These are phyloP conservation scores for Perca schrenkii DNA, from an alignment of 2,113 vertebrate genomes.

Conservation along the genomic window DNA sequence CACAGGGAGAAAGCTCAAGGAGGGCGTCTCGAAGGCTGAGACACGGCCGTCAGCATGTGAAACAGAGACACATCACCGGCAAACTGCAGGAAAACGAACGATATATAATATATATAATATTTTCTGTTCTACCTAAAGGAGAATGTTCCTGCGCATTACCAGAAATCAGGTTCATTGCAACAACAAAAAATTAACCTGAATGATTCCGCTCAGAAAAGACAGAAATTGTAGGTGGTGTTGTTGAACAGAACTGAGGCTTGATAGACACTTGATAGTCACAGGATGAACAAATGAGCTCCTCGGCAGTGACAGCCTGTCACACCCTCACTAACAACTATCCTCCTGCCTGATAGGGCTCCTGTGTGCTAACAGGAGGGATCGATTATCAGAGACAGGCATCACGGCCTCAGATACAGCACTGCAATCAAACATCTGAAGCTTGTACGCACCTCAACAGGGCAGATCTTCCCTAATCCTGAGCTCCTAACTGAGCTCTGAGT, in stretches of 20 bases:
- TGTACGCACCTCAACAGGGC: conserved; percentile 11
- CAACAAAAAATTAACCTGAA: background rate
- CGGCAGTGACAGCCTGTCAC: conserved; percentile 55
- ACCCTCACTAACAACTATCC: conserved; percentile 57
- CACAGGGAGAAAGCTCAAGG: conserved; percentile 42
- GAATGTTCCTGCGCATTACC: background rate
- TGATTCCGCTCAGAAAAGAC: background rate
- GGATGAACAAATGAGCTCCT: conserved; percentile 56
- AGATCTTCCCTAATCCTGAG: conserved; percentile 29
- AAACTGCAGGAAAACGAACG: conserved; percentile 29
- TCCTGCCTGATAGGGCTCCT: conserved; percentile 59
- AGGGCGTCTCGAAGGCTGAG: conserved; percentile 52
- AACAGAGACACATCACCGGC: conserved; percentile 33
- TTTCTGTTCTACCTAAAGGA: background rate
- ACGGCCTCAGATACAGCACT: conserved; percentile 52
- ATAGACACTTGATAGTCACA: conserved; percentile 3
- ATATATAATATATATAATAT: background rate
- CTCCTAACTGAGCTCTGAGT: conserved; percentile 2
- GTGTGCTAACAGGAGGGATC: conserved; percentile 65
- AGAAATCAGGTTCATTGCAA: background rate
- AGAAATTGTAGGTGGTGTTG: background rate
- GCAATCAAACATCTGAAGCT: conserved; percentile 50
- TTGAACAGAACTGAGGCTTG: conserved; percentile 2
- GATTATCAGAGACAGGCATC: conserved; percentile 73
- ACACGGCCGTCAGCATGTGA: conserved; percentile 20